These are phyloP conservation scores for Sciaenops ocellatus DNA, from an alignment of 2,797 vertebrate genomes.

Conservation along the genomic window DNA sequence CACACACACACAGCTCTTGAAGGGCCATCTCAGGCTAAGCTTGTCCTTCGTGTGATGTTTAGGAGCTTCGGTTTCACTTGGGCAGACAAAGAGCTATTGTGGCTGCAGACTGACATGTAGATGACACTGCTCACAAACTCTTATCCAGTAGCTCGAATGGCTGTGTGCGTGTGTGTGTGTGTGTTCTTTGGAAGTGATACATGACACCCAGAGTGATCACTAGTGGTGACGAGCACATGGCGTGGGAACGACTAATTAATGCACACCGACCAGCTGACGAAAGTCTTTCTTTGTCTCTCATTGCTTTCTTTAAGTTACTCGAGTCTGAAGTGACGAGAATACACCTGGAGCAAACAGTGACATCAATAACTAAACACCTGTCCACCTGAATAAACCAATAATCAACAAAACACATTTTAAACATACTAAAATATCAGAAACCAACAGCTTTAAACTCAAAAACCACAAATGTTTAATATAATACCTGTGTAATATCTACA, in stretches of 20 bases:
- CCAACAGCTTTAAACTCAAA: neutral
- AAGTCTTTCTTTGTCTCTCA: neutral
- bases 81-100: conserved; percentile 57
- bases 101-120: conserved; percentile 38
- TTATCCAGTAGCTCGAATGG: conserved; percentile 35
- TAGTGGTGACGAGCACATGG: conserved; percentile 30
- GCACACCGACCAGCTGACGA: conserved; percentile 11
- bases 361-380: too few species aligned
- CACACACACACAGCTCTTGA: neutral
- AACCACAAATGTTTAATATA: neutral
- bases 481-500: neutral
- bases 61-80: conserved; percentile 47
- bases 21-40: neutral
- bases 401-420: too few species aligned
- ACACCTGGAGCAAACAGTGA: neutral
- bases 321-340: neutral
- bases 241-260: conserved; percentile 63
- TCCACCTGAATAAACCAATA: neutral
- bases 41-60: conserved; percentile 19
- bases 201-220: conserved; percentile 48
- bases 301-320: neutral
- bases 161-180: conserved; percentile 12
- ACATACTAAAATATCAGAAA: too few species aligned
- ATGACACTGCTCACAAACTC: conserved; percentile 39
- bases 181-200: conserved; percentile 52